Evolutionary conservation across 1,140 invertebrate species (phyloP).

Genomic region (Mycetomoellerius zeteki): DNA sequence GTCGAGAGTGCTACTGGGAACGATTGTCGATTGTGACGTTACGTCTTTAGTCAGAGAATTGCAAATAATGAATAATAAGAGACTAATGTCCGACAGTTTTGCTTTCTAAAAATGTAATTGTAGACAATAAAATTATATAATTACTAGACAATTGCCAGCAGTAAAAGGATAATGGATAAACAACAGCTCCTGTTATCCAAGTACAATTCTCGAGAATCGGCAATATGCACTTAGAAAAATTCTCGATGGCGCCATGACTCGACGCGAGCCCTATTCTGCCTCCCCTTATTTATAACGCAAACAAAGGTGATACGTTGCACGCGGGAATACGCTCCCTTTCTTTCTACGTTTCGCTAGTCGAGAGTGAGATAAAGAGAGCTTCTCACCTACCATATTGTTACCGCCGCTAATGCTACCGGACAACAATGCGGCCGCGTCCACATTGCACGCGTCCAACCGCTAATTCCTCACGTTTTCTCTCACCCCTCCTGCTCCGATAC

Average conservation of each 20-base stretch:
- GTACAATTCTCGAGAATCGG: neutral
- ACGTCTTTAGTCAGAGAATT: neutral
- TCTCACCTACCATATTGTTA: conserved; percentile 72
- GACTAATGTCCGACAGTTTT: neutral
- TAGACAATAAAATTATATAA: neutral
- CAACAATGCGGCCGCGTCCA: conserved; percentile 80
- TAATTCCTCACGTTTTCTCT: conserved; percentile 82
- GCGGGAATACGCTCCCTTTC: conserved; percentile 46
- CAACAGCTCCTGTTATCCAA: neutral
- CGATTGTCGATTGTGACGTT: conserved; percentile 12
- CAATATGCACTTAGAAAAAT: conserved; percentile 28
- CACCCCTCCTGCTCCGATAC: conserved; percentile 54
- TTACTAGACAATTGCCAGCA: neutral
- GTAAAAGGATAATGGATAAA: neutral
- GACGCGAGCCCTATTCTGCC: conserved; percentile 6
- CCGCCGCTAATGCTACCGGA: conserved; percentile 79
- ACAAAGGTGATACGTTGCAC: conserved; percentile 67
- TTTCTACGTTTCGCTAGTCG: conserved; percentile 20
- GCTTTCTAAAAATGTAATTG: neutral
- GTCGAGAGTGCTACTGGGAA: neutral
- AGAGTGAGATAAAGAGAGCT: conserved; percentile 1
- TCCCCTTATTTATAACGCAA: conserved; percentile 31
- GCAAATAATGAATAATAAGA: neutral
- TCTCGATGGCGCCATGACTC: conserved; percentile 49
- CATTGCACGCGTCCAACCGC: conserved; percentile 81